Evolutionary conservation across 2,113 vertebrate genomes (phyloP), one percentile per base, ranked within the genome.

Genomic region (Sitta europaea): DNA sequence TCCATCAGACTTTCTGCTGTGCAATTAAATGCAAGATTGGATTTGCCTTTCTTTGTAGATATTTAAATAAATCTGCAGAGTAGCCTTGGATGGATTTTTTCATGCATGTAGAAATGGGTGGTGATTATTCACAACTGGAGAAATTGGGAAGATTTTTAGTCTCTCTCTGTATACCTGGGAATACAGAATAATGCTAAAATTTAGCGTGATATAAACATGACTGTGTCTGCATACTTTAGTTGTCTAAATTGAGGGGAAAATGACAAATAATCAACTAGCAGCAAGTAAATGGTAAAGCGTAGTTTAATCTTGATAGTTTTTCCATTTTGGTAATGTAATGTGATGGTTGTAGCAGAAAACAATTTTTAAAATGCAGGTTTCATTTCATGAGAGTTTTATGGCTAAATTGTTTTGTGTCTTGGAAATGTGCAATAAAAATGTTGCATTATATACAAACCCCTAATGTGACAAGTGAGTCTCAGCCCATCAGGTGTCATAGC

Each of bases 281-380:
- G 90, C 67, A 88, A 93, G 70, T 74, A 82, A 88, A 86, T 11
- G 51, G 59, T 88, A 86, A 96, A 97, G 40, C 6, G 14, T 78
- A 94, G 96, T 96, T 95, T 91, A 84, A 88, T 94, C 84, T 89
- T 91, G 78, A 78, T 86, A 63, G 74, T 92, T 96, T 96, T 96
- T 96, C 96, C 91, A 94, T 97, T 96, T 86, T 92, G 83, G 66
- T 95, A 96, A 90, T 81, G 86, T 65, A 74, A 91, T 80, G 83
- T 77, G 85, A 86, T 78, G 78, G 59, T 43, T 85, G 51, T 67
- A 90, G 93, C 88, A 95, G 77, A 91, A 95, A 90, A 86, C 92
- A 89, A 91, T 96, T 96, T 96, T 87, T 25, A 91, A 96, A 97
- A 91, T 54, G 88, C 54, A 85, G 65, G 54, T 45, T 96, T 95